These are phyloP conservation scores for Synergus itoensis DNA, from an alignment of 2,888 invertebrate genomes.

Conservation along the genomic window DNA sequence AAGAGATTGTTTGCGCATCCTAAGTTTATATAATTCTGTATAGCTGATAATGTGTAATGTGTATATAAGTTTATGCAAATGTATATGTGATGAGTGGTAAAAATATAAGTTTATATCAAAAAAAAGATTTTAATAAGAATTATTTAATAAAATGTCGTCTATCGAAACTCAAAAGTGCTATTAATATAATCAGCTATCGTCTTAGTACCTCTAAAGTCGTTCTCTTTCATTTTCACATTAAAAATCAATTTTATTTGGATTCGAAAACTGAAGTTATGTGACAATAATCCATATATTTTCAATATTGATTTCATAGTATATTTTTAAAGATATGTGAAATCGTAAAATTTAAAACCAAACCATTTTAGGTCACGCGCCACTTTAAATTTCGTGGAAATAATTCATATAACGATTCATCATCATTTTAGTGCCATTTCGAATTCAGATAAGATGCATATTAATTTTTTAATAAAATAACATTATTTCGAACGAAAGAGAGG, in stretches of 20 bases:
- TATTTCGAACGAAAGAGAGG: no score
- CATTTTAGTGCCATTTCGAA: background rate
- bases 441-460: background rate
- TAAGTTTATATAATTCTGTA: background rate
- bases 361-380: background rate
- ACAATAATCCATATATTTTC: no score
- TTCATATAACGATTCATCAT: background rate
- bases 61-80: background rate
- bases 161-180: no score
- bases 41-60: background rate
- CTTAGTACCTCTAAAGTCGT: no score
- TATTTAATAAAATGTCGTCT: no score
- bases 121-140: background rate
- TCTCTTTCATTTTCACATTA: no score
- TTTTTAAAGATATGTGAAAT: no score
- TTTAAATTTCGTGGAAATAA: background rate
- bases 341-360: background rate
- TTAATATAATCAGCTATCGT: no score
- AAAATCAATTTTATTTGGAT: no score
- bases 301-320: no score
- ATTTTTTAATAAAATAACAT: background rate
- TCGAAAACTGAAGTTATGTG: no score
- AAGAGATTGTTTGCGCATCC: background rate
- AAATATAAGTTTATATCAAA: background rate
- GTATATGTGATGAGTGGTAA: background rate